Base-by-base conservation (phyloP, 2,888 invertebrate species). In the Operophtera brumata region DNA sequence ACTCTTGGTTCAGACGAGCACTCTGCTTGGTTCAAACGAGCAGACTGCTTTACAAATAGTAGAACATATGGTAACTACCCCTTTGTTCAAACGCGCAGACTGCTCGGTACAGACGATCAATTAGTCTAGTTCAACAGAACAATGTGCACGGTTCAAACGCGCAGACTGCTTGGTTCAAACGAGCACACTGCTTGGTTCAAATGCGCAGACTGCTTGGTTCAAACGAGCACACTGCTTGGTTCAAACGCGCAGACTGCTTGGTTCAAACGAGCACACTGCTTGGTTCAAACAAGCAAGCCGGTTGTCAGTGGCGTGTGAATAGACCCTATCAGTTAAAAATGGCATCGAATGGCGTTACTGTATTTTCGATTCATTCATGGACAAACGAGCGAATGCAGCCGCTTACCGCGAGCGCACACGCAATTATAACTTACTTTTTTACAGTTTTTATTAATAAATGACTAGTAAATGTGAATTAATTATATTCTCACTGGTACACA, bases 321-420 rank as follows among this genome's bases (percentile, higher is more conserved):
- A 39, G 48, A 28, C 62, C 65, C 64, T 60, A 62, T 54, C 47
- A 59, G 54, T 63, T 60, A 69, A 70, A 70, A 76, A 78, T 78
- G 78, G 79, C 80, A 75, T 79, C 71, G 65, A 71, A 73, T 67
- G 65, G 67, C 64, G 69, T 71, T 66, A 64, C 67, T 61, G 61
- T 65, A 63, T 61, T 59, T 76, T 75, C 75, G 74, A 68, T 74
- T 72, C 70, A 59, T 59, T 53, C 62, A 66, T 76, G 73, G 75
- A 75, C 77, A 66, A 63, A 58, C 65, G 71, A 73, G 72, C 71
- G 70, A 67, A 51, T 55, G 62, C 68, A 63, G 64, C 63, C 52
- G 49, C 62, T 34, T 54, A 55, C 44, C 55, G 50, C 12, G 47
- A 52, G 47, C 42, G 14, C 41, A 48, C 26, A 30, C 7, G 25